Evolutionary conservation across 2,888 invertebrate species (phyloP).

Genomic region (Dasypolia templi): DNA sequence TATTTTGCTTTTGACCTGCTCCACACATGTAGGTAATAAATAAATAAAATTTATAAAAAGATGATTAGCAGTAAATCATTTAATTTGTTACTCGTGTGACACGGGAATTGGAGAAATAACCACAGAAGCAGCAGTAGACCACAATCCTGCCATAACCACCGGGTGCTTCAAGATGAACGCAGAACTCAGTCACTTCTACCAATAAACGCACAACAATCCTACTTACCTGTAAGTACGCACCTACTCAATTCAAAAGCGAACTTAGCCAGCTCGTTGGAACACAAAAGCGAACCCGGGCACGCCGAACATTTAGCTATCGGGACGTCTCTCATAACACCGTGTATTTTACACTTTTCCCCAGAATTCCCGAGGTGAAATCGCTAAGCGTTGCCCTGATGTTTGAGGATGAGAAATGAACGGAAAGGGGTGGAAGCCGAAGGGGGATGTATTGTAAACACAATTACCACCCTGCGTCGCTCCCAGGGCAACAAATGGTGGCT

Average conservation of each 20-base stretch:
- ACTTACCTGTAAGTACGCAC: constrained; percentile 28
- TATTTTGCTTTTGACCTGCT: background rate
- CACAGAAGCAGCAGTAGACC: background rate
- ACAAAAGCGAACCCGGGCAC: constrained; percentile 61
- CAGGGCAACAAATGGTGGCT: constrained; percentile 88
- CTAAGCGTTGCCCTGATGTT: constrained; percentile 85
- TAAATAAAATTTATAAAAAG: background rate
- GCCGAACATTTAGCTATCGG: constrained; percentile 59
- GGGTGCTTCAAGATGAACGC: background rate
- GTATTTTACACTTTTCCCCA: constrained; percentile 78
- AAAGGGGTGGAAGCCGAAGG: constrained; percentile 72
- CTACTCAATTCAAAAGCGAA: constrained; percentile 48
- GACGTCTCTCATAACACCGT: constrained; percentile 64
- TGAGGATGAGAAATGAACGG: constrained; percentile 87
- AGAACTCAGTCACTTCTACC: background rate
- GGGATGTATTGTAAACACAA: constrained; percentile 86
- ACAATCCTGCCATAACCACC: background rate
- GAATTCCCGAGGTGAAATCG: constrained; percentile 84
- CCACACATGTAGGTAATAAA: background rate
- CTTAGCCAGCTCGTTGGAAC: constrained; percentile 65
- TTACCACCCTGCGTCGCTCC: constrained; percentile 81
- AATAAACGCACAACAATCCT: constrained; percentile 24
- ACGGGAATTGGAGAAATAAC: background rate
- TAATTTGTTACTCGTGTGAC: too few species aligned
- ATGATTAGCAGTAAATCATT: background rate